Base-by-base conservation (phyloP, 2,113 vertebrate genomes). In the Nycticebus coucang region DNA sequence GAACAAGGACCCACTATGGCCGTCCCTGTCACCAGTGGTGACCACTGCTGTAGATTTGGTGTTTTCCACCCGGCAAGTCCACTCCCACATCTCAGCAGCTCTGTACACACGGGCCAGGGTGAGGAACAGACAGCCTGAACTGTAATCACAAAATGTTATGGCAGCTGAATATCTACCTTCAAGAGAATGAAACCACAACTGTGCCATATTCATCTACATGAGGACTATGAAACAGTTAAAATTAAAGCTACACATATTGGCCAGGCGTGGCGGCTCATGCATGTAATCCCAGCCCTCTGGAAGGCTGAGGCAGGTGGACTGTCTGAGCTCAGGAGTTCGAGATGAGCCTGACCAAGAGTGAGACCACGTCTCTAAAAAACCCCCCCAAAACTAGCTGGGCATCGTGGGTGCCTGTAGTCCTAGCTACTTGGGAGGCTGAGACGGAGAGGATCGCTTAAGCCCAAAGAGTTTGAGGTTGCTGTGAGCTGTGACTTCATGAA, bases 31-130 rank as follows among this genome's bases (percentile, higher is more conserved):
- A 12, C 55, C 62, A 35, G 53, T 72, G 60, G 21, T 1, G 37
- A 85, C 28, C 4, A 3, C 72, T 62, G 19, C 33, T 69, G 50
- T 60, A 64, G 57, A 69, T 62, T 26, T 82, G 78, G 18, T 60
- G 18, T 88, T 89, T 74, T 64, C 24, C 5, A 37, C 18, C 11
- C 24, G 75, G 37, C 7, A 41, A 80, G 57, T 13, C 8, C 18
- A 50, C 4, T 88, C 37, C 21, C 4, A 10, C 2, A 85, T 41
- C n/a, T 59, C 41, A 89, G n/a, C 19, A 90, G 33, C 17, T 24
- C 14, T 6, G 35, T 30, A 12, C 2, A 26, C 12, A 9, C 4
- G 19, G 1, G 2, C 15, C 13, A 7, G 28, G 45, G 6, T 26
- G 71, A 45, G 8, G 24, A 21, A 80, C 22, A 45, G n/a, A 50